These are phyloP conservation scores for Molossus alvarezi DNA, from an alignment of 2,797 vertebrate species.

Conservation along the genomic window DNA sequence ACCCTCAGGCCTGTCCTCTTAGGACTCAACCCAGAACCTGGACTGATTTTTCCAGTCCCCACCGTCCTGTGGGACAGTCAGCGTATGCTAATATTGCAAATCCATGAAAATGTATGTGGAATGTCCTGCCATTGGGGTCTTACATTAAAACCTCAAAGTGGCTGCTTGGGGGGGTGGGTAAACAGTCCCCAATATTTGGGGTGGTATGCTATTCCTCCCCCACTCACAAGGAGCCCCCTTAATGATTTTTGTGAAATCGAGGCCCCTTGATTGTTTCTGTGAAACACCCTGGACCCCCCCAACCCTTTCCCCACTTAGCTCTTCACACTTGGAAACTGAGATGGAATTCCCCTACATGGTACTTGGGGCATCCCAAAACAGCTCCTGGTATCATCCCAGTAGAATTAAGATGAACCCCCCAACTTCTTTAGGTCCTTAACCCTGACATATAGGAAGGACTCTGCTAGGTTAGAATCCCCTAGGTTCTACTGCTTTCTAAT, in stretches of 20 bases:
- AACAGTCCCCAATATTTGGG: constrained; percentile 81
- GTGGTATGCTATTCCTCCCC: constrained; percentile 11
- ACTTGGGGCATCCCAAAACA: not conserved
- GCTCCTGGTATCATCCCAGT: not conserved
- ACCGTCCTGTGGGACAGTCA: constrained; percentile 86
- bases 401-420: not conserved
- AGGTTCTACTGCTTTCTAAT: not conserved
- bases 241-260: constrained; percentile 87
- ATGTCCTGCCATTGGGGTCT: constrained; percentile 80
- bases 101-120: constrained; percentile 71
- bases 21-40: constrained; percentile 85
- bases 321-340: not conserved
- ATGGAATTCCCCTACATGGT: not conserved
- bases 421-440: not conserved
- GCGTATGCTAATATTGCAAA: constrained; percentile 85
- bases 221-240: constrained; percentile 67
- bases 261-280: constrained; percentile 84
- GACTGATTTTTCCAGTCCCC: constrained; percentile 88
- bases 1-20: constrained; percentile 84
- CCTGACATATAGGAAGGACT: constrained; percentile 13
- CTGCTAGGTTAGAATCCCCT: not conserved
- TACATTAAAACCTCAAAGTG: constrained; percentile 86
- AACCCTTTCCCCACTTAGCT: not conserved
- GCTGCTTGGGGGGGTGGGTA: constrained; percentile 35
- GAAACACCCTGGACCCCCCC: constrained; percentile 76